Evolutionary conservation across 64 coral and sea anemone species (phyloP).

Genomic region (Pachyseris speciosa): DNA sequence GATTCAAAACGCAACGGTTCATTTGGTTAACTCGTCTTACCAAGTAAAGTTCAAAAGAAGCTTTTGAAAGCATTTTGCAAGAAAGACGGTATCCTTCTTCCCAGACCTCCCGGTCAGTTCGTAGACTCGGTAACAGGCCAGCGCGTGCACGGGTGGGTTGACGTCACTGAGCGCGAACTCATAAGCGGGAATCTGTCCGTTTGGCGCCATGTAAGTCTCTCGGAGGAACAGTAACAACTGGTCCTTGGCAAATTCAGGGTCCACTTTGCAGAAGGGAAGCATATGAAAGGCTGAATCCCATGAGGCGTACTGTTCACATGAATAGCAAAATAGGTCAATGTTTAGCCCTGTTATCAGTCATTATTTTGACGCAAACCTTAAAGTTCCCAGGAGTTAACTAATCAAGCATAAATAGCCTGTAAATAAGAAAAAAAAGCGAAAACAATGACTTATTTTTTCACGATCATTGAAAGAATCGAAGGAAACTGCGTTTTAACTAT

Average conservation of each 20-base stretch:
- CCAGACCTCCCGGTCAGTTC: slow-evolving; percentile 74
- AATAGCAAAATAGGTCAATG: background rate
- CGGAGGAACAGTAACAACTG: slow-evolving; percentile 88
- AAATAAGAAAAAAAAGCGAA: too few species aligned
- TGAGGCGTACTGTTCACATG: slow-evolving; percentile 71
- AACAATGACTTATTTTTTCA: too few species aligned
- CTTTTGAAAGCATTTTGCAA: slow-evolving; percentile 89
- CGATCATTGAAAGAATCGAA: too few species aligned
- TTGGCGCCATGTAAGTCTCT: slow-evolving; percentile 88
- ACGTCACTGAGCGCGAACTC: slow-evolving; percentile 91
- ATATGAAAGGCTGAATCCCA: slow-evolving; percentile 95
- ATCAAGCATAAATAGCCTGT: too few species aligned
- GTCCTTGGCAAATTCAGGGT: slow-evolving; percentile 87
- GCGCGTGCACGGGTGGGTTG: slow-evolving; percentile 85
- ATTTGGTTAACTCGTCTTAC: slow-evolving; percentile 19
- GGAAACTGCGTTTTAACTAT: too few species aligned
- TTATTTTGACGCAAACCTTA: too few species aligned
- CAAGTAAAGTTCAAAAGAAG: slow-evolving; percentile 89
- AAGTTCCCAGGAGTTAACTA: too few species aligned
- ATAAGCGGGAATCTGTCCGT: slow-evolving; percentile 86
- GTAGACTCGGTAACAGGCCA: slow-evolving; percentile 73
- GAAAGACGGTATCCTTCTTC: slow-evolving; percentile 73
- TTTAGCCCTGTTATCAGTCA: too few species aligned
- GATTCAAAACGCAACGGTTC: background rate
- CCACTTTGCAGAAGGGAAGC: slow-evolving; percentile 75